phyloP scores from a whole-genome alignment of 2,888 invertebrate species.

The Sclerodermus sp. region DNA sequence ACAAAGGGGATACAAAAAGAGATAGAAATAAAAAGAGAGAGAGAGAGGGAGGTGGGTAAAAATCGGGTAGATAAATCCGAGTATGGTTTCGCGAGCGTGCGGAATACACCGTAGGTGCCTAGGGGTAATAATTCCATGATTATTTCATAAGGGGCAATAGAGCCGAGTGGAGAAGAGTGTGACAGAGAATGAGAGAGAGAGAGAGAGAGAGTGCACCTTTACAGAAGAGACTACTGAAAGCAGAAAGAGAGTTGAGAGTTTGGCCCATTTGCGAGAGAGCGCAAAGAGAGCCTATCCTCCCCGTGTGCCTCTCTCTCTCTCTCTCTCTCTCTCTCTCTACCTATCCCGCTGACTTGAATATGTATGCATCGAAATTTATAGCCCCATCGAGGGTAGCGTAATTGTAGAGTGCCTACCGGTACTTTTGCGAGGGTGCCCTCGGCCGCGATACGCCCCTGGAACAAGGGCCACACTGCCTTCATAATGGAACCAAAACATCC shows the following conservation, averaged over 20 bases:
- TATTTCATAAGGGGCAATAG: slow-evolving; percentile 48
- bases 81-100: no score
- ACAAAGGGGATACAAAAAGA: no score
- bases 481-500: slow-evolving; percentile 56
- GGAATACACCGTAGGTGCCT: background rate
- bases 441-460: slow-evolving; percentile 1
- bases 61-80: no score
- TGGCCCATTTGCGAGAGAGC: no score
- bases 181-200: background rate
- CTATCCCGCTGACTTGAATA: slow-evolving; percentile 41
- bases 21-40: no score
- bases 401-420: slow-evolving; percentile 36
- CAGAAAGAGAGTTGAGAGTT: no score
- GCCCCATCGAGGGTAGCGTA: slow-evolving; percentile 40
- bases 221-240: no score
- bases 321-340: background rate
- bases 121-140: slow-evolving; percentile 48
- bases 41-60: no score
- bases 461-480: slow-evolving; percentile 12
- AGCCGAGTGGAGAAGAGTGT: slow-evolving; percentile 9
- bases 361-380: slow-evolving; percentile 54
- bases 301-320: no score
- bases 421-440: slow-evolving; percentile 18
- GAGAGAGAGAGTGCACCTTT: slow-evolving; percentile 1
- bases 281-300: no score